These are phyloP conservation scores for Okamejei kenojei DNA, from an alignment of 2,797 vertebrate species.

Conservation along the genomic window DNA sequence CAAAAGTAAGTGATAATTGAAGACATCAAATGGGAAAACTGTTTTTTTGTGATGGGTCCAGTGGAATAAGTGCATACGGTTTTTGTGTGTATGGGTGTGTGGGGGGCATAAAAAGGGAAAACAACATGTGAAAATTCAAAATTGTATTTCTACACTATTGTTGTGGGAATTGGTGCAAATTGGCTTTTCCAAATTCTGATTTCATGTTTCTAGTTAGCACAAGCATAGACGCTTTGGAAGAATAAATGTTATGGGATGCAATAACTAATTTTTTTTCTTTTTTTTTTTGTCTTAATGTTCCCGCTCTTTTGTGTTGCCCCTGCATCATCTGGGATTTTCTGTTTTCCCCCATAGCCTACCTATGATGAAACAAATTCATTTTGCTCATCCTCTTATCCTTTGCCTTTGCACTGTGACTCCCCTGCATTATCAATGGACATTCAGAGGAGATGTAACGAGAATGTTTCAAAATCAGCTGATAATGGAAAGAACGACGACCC, in stretches of 20 bases:
- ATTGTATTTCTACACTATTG: background rate
- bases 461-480: constrained; percentile 53
- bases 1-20: background rate
- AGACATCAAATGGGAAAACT: background rate
- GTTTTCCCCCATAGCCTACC: constrained; percentile 60
- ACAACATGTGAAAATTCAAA: background rate
- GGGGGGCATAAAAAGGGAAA: background rate
- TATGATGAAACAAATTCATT: constrained; percentile 65
- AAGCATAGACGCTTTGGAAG: constrained; percentile 16
- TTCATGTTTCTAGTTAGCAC: background rate
- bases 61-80: background rate
- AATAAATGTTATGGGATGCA: constrained; percentile 6
- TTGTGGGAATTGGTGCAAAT: background rate
- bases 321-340: constrained; percentile 41
- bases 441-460: constrained; percentile 78
- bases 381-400: constrained; percentile 55
- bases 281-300: constrained; percentile 73
- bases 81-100: no score
- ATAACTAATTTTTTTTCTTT: constrained; percentile 74
- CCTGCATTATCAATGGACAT: constrained; percentile 69
- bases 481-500: constrained; percentile 55
- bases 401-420: constrained; percentile 60
- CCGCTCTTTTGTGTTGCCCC: constrained; percentile 53
- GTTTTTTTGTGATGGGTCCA: background rate
- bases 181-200: background rate